Evolutionary conservation across 2,888 invertebrate species (phyloP).

Genomic region (Catocala fraxini): DNA sequence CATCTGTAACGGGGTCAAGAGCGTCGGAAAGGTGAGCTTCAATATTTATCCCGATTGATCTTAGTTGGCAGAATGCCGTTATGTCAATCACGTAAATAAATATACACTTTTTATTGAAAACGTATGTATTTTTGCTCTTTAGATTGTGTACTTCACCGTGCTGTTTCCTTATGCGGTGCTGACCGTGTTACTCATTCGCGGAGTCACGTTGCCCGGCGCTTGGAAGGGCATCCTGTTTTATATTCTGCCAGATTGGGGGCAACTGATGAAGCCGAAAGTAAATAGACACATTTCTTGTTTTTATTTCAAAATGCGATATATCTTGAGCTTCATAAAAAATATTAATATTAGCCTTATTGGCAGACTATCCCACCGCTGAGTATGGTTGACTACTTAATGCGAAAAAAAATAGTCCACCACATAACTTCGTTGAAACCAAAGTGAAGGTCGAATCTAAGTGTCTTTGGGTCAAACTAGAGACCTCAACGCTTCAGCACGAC

Average conservation of each 20-base stretch:
- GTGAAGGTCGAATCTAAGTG: too few relatives aligned
- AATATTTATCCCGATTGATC: constrained; percentile 37
- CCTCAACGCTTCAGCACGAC: too few relatives aligned
- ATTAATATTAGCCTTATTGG: too few relatives aligned
- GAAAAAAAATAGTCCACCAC: too few relatives aligned
- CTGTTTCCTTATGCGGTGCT: constrained; percentile 93
- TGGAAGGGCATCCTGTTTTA: constrained; percentile 92
- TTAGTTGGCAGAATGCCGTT: constrained; percentile 64
- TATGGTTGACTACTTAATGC: too few relatives aligned
- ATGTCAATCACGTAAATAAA: constrained; percentile 53
- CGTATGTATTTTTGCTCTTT: constrained; percentile 47
- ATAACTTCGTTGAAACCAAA: too few relatives aligned
- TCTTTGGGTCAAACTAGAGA: too few relatives aligned
- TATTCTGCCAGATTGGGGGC: constrained; percentile 92
- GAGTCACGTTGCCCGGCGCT: constrained; percentile 94
- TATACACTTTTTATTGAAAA: constrained; percentile 43
- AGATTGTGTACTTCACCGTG: constrained; percentile 95
- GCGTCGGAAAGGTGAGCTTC: constrained; percentile 92
- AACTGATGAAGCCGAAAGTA: constrained; percentile 92
- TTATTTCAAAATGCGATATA: background rate
- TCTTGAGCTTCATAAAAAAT: too few relatives aligned
- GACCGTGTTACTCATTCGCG: constrained; percentile 91
- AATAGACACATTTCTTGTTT: constrained; percentile 8
- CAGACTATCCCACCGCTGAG: too few relatives aligned
- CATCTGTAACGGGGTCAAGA: constrained; percentile 95